Base-by-base conservation (phyloP, 37 sponge, comb jelly and placozoan species). In the Chondrosia reniformis region DNA sequence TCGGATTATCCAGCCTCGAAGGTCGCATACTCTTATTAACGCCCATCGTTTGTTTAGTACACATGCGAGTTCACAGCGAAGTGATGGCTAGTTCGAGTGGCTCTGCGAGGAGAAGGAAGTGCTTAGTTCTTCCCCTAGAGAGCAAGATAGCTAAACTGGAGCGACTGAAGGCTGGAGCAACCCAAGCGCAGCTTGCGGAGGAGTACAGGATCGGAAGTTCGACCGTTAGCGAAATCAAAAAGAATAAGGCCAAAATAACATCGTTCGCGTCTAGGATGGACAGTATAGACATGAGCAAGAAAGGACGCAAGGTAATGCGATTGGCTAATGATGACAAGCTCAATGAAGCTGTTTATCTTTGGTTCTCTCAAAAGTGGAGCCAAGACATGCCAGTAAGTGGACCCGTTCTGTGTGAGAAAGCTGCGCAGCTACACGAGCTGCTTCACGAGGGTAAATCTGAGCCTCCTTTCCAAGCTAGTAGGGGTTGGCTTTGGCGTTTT, bases 341-440 rank as follows among this genome's bases (percentile, higher is more conserved):
- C 21, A 71, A 80, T 31, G 4, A 66, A 67, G 80, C 80, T 13
- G 55, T 66, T 32, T 80, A 80, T 67, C 3, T 80, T n/a, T 80
- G 69, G 80, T 80, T 80, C 49, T 27, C 3, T 49, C 80, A 80
- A 33, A 65, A 80, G 55, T 7, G 80, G 39, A 34, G 71, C 66
- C 55, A 80, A 67, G 71, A 54, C 32, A 67, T 67, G 39, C 80
- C 67, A 19, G 55, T 67, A 13, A 46, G 55, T 8, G 67, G 54
- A 25, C 80, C 71, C 5, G 33, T 80, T 39, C 71, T 80, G 24
- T 33, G 55, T 46, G 80, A 46, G 32, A 83, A 83, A 57, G 83
- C 83, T 22, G 12, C 37, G 19, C 45, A 75, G 52, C 73, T 83
- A 30, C 52, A 75, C 25, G 32, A 34, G 19, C 71, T 65, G 67